These are phyloP conservation scores for Serripes groenlandicus DNA, from an alignment of 2,888 invertebrate genomes.

Conservation along the genomic window DNA sequence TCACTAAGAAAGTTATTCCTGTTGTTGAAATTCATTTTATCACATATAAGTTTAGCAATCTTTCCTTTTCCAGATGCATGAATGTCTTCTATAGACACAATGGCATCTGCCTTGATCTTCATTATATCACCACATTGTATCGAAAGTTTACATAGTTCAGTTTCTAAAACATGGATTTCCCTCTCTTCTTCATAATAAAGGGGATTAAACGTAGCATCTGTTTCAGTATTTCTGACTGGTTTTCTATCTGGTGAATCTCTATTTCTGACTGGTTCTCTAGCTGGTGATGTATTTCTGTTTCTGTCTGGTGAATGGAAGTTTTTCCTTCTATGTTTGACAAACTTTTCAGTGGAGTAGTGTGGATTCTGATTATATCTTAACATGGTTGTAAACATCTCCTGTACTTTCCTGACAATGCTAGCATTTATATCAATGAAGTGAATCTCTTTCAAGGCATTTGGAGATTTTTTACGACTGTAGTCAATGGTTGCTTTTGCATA, in stretches of 20 bases:
- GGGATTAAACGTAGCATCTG: no score
- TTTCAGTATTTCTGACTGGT: no score
- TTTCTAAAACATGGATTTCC: no score
- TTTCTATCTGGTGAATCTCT: no score
- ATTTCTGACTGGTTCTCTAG: no score
- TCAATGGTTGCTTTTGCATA: slow-evolving; percentile 66
- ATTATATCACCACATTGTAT: not conserved
- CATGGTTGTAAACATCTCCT: slow-evolving; percentile 17
- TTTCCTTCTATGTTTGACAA: not conserved
- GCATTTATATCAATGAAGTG: slow-evolving; percentile 70
- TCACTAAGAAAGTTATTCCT: not conserved
- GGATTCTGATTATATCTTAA: not conserved
- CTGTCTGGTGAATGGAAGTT: not conserved
- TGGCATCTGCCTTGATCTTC: slow-evolving; percentile 7
- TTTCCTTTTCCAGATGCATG: not conserved
- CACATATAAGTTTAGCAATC: not conserved
- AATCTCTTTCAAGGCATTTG: slow-evolving; percentile 59
- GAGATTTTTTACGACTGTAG: slow-evolving; percentile 31
- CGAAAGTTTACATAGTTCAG: not conserved
- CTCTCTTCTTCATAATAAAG: no score
- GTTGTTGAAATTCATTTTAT: not conserved
- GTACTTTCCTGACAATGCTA: slow-evolving; percentile 54
- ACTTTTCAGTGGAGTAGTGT: slow-evolving; percentile 4
- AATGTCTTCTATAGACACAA: slow-evolving; percentile 10
- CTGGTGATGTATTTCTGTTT: not conserved